Evolutionary conservation across 2,113 vertebrate genomes (phyloP).

Genomic region (Hydrochoerus hydrochaeris): DNA sequence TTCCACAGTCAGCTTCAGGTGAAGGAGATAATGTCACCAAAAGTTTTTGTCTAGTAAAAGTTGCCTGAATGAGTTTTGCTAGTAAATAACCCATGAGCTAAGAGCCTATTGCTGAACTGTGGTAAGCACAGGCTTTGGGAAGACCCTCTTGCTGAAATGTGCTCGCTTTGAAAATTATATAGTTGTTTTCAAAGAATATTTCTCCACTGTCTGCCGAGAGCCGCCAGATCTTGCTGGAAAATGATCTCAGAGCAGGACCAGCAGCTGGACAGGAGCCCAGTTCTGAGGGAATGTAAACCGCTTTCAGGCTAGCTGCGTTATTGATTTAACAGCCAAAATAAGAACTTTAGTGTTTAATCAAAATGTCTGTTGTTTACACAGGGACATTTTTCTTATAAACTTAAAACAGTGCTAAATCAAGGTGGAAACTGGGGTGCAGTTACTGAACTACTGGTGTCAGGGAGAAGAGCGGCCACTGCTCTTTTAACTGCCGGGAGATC

Average conservation of each 20-base stretch:
- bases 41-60: slow-evolving; percentile 34
- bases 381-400: slow-evolving; percentile 80
- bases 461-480: slow-evolving; percentile 21
- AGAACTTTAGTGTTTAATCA: slow-evolving; percentile 81
- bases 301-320: slow-evolving; percentile 73
- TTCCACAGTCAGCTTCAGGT: background rate
- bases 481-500: background rate
- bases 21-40: background rate
- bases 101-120: slow-evolving; percentile 63
- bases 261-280: slow-evolving; percentile 70
- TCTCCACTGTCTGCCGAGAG: slow-evolving; percentile 39
- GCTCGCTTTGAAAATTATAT: slow-evolving; percentile 62
- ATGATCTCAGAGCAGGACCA: slow-evolving; percentile 74
- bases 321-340: slow-evolving; percentile 81
- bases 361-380: slow-evolving; percentile 80
- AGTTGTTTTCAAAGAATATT: slow-evolving; percentile 62
- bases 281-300: slow-evolving; percentile 79
- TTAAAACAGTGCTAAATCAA: slow-evolving; percentile 78
- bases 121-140: slow-evolving; percentile 46
- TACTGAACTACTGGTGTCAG: slow-evolving; percentile 49
- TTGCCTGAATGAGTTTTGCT: background rate
- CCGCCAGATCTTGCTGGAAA: slow-evolving; percentile 72
- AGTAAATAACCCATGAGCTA: background rate
- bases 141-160: slow-evolving; percentile 58
- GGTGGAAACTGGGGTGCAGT: slow-evolving; percentile 61